A percentile compares a stretch with the other conserved stretches of the same genome.
Evolutionary conservation across 2,888 invertebrate species (phyloP).

Genomic region (Dicranocentrus wangi): DNA sequence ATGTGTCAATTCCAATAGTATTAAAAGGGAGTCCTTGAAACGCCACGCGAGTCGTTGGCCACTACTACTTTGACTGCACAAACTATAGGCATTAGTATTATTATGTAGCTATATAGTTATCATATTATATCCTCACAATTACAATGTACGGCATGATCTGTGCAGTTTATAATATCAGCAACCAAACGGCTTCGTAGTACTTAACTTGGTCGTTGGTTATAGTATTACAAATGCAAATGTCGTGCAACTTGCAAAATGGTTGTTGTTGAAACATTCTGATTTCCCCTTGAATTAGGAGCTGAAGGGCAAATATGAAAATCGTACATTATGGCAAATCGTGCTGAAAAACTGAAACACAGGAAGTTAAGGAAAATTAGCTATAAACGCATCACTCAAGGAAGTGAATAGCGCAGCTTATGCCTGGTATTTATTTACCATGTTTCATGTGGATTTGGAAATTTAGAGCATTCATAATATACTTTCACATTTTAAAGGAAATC

Average conservation of each 20-base stretch:
- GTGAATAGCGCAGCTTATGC: too few relatives aligned
- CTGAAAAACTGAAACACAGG: not conserved
- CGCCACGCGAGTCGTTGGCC: slow-evolving; percentile 61
- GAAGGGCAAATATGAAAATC: slow-evolving; percentile 60
- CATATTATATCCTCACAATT: too few relatives aligned
- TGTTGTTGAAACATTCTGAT: slow-evolving; percentile 32
- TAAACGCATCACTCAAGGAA: too few relatives aligned
- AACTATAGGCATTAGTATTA: slow-evolving; percentile 18
- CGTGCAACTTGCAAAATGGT: slow-evolving; percentile 26
- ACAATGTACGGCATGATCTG: too few relatives aligned
- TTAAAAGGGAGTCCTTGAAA: slow-evolving; percentile 49
- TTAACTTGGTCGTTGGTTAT: too few relatives aligned
- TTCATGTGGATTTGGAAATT: too few relatives aligned
- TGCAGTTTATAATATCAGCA: too few relatives aligned
- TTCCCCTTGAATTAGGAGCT: slow-evolving; percentile 56
- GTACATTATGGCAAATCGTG: slow-evolving; percentile 57
- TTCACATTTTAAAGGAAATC: too few relatives aligned
- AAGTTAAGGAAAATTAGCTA: too few relatives aligned
- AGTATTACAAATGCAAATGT: not conserved
- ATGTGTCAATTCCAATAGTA: not conserved
- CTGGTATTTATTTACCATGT: too few relatives aligned
- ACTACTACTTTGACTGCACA: slow-evolving; percentile 5
- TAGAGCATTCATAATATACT: too few relatives aligned
- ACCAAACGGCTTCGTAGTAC: too few relatives aligned
- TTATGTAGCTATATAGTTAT: not conserved